A percentile compares a stretch with the other conserved stretches of the same genome.
phyloP scores from a whole-genome alignment of 2,888 invertebrate species.

The Anthoptus insignis region DNA sequence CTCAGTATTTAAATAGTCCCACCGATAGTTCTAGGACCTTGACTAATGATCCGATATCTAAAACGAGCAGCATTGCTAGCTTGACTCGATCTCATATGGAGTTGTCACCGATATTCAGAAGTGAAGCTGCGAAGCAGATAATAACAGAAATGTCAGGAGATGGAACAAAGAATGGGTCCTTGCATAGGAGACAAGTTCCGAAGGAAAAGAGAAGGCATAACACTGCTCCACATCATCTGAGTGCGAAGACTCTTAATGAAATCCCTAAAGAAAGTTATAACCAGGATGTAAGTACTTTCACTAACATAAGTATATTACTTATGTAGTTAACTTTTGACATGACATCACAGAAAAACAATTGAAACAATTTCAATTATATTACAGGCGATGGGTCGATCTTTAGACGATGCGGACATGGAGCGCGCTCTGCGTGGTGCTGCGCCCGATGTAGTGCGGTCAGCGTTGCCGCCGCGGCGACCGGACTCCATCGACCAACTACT shows the following conservation, averaged over 20 bases:
- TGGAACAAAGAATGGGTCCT: slow-evolving; percentile 84
- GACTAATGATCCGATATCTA: slow-evolving; percentile 80
- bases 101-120: slow-evolving; percentile 94
- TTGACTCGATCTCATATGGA: slow-evolving; percentile 83
- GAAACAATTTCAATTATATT: not conserved
- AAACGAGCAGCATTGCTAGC: slow-evolving; percentile 80
- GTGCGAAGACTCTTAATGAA: slow-evolving; percentile 87
- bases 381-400: slow-evolving; percentile 87
- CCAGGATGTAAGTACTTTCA: slow-evolving; percentile 75
- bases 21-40: slow-evolving; percentile 79
- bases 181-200: slow-evolving; percentile 90
- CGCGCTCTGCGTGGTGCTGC: slow-evolving; percentile 91
- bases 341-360: too few species aligned
- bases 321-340: too few species aligned
- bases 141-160: slow-evolving; percentile 92
- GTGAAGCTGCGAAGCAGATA: slow-evolving; percentile 95
- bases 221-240: slow-evolving; percentile 94
- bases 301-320: too few species aligned
- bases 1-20: slow-evolving; percentile 80
- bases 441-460: slow-evolving; percentile 96
- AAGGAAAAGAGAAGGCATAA: slow-evolving; percentile 95
- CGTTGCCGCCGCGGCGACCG: slow-evolving; percentile 88
- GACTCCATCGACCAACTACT: slow-evolving; percentile 96
- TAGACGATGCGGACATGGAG: slow-evolving; percentile 96
- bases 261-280: slow-evolving; percentile 79